Base-by-base conservation (phyloP, 2,797 vertebrate genomes). In the Gymnoscopelus braueri region DNA sequence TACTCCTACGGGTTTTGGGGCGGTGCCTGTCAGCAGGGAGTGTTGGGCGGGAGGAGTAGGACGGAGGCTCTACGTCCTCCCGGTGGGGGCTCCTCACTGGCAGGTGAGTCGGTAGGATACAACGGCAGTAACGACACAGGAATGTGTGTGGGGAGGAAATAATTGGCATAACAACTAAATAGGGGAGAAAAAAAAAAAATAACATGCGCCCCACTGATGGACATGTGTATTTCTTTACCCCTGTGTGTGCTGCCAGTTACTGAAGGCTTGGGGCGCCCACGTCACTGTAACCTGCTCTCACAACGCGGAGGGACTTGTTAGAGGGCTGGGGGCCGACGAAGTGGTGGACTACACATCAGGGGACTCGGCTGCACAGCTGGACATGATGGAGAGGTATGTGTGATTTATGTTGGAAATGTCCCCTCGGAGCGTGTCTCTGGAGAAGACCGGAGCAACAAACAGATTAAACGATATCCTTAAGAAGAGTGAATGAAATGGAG, bases 261-360 rank as follows among this genome's bases (percentile, higher is more conserved):
- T 96, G 88, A 98, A 97, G 83, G 95, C 95, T 10, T 98, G 97
- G 97, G 92, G 93, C 1, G 95, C 95, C 65, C 95, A 97, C 0
- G 94, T 98, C 71, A 98, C 96, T 0, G 96, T 95, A 2, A 96
- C 97, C 79, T 98, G 97, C 90, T 96, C 96, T 72, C 91, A 89
- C 35, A 96, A 96, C 47, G 96, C 96, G 2, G 88, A 90, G 61
- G 83, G 87, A 1, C 92, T 98, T 8, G 88, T 98, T 59, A 91
- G 92, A 78, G 94, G 91, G 23, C 94, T 98, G 64, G 96, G 97
- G 55, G 96, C 95, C 0, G 95, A 98, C 79, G 93, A 95, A 52
- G 87, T 95, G 53, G 88, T 98, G 77, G 95, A 97, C 89, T 98
- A 97, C 88, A 95, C 88, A 50, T 84, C 91, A 1, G 94, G 86